Evolutionary conservation across 2,888 invertebrate species (phyloP), one percentile per base, ranked within the genome.

Genomic region (Zaprionus obscuricornis): DNA sequence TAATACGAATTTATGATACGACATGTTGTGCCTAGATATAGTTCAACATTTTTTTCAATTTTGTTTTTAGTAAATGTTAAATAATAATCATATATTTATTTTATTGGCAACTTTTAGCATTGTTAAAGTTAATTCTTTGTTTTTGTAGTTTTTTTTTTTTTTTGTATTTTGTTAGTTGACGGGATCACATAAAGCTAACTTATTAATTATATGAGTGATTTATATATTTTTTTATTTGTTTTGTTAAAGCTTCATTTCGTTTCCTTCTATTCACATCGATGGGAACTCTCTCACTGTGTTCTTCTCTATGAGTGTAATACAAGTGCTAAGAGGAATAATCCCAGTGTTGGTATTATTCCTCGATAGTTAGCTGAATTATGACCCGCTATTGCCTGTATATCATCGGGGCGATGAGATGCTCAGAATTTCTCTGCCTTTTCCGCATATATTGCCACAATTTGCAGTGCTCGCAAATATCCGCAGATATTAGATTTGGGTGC

Each of bases 401-500:
- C 81, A n/a, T 74, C 86, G 2, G 83, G 66, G 8, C 73, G 68
- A 2, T 75, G 74, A 0, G 87, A 87, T 42, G 74, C 86, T 0
- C 88, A n/a, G n/a, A n/a, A 85, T 39, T 89, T 88, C 60, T 89
- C 89, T 7, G 89, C 89, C 60, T 88, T 89, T 24, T 89, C n/a
- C 87, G 58, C 90, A 90, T 14, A 89, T 76, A 26, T 86, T 73
- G 0, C 89, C 89, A 24, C 90, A 90, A 72, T 93, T 92, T 56
- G 93, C 93, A 31, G n/a, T 69, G 56, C 29, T 72, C 72, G 7
- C 69, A 69, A 33, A 69, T 71, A 11, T 69, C n/a, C 96, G 88
- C 97, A 97, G 31, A 95, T 91, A 3, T 93, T 94, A 6, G 95
- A 93, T 66, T 92, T 91, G 39, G 93, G 92, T 2, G 95, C 93